Evolutionary conservation across 2,113 vertebrate species (phyloP).

Genomic region (Carassius auratus): DNA sequence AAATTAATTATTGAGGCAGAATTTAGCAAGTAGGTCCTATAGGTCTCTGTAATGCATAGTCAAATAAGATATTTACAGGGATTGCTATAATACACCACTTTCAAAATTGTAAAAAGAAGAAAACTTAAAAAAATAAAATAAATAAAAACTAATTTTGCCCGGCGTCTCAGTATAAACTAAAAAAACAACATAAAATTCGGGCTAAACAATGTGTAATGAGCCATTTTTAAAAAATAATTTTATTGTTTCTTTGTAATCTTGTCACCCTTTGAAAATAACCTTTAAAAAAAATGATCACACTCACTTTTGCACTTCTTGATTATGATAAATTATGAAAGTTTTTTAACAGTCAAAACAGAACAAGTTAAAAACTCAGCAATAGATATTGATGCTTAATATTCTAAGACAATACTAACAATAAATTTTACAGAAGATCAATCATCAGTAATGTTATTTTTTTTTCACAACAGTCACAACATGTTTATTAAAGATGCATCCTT

Average conservation of each 20-base stretch:
- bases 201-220: not conserved
- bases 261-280: not conserved
- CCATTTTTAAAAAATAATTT: not conserved
- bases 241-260: not conserved
- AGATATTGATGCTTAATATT: not conserved
- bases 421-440: not conserved
- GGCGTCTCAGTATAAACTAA: not conserved
- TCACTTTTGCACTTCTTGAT: not conserved
- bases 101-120: too few species aligned
- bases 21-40: too few species aligned
- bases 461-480: slow-evolving; percentile 36
- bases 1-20: too few species aligned
- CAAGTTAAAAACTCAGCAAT: not conserved
- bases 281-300: not conserved
- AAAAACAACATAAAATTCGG: not conserved
- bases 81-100: too few species aligned
- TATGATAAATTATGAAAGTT: not conserved
- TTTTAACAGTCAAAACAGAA: not conserved
- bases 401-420: not conserved
- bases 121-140: too few species aligned
- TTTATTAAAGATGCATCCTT: not conserved
- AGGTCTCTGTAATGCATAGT: too few species aligned
- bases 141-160: too few species aligned
- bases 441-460: not conserved
- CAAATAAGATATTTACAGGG: too few species aligned